These are phyloP conservation scores for Poeciliopsis presidionis DNA, from an alignment of 2,797 vertebrate genomes.

Conservation along the genomic window DNA sequence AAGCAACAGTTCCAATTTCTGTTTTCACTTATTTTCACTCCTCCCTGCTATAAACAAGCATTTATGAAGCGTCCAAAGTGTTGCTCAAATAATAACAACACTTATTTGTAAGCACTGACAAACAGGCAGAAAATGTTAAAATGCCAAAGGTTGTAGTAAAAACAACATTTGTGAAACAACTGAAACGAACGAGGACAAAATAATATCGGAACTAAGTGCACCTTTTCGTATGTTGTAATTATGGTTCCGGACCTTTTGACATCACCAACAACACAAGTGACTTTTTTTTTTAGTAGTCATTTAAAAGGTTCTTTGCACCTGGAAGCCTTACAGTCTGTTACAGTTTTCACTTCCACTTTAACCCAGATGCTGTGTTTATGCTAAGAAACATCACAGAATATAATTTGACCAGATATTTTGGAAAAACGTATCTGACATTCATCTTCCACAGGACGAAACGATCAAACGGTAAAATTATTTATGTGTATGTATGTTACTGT, in stretches of 20 bases:
- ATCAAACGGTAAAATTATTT: background rate
- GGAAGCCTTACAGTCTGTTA: background rate
- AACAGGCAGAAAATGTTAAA: background rate
- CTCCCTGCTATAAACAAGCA: background rate
- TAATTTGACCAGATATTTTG: too few species aligned
- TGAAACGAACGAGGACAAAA: background rate
- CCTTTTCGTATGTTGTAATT: background rate
- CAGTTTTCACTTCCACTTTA: background rate
- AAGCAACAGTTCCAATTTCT: background rate
- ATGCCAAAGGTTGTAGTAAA: background rate
- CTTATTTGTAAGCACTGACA: background rate
- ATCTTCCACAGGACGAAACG: background rate
- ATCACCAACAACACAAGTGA: background rate
- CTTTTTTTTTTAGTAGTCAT: background rate
- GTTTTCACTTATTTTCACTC: background rate
- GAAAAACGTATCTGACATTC: too few species aligned
- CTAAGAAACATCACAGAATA: too few species aligned
- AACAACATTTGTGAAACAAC: background rate
- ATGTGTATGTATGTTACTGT: too few species aligned
- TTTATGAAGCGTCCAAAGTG: background rate
- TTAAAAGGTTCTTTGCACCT: background rate
- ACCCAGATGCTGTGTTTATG: background rate
- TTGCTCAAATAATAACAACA: background rate
- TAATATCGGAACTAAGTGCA: background rate
- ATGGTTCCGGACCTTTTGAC: background rate